phyloP scores from a whole-genome alignment of 1,140 invertebrate species.

The Cydia strobilella region DNA sequence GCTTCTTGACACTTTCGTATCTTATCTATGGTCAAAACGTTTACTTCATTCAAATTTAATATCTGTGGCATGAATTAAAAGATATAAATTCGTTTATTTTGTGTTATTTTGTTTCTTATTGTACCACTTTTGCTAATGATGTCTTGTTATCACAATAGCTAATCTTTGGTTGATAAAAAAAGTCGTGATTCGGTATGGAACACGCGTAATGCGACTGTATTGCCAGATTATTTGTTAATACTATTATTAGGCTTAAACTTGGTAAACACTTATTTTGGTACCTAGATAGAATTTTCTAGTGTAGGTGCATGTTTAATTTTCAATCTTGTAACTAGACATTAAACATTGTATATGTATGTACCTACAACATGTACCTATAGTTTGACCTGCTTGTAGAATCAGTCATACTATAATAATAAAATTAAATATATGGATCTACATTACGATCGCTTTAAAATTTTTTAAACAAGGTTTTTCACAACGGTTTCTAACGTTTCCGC shows the following conservation, averaged over 20 bases:
- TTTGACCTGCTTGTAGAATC: no score
- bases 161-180: constrained; percentile 4
- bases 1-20: neutral
- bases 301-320: neutral
- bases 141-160: neutral
- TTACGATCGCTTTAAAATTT: no score
- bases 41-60: constrained; percentile 9
- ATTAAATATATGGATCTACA: no score
- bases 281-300: neutral
- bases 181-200: constrained; percentile 1
- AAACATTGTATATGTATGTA: no score
- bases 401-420: no score
- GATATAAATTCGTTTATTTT: neutral
- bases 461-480: no score
- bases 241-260: neutral
- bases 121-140: neutral
- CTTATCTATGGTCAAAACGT: neutral
- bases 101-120: neutral
- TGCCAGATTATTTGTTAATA: constrained; percentile 4
- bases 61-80: neutral
- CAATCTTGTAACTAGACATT: neutral
- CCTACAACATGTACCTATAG: no score
- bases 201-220: constrained; percentile 7
- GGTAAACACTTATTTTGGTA: neutral
- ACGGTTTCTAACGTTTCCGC: no score